These are phyloP conservation scores for Hippocampus kuda DNA, from an alignment of 2,797 vertebrate genomes.

Conservation along the genomic window DNA sequence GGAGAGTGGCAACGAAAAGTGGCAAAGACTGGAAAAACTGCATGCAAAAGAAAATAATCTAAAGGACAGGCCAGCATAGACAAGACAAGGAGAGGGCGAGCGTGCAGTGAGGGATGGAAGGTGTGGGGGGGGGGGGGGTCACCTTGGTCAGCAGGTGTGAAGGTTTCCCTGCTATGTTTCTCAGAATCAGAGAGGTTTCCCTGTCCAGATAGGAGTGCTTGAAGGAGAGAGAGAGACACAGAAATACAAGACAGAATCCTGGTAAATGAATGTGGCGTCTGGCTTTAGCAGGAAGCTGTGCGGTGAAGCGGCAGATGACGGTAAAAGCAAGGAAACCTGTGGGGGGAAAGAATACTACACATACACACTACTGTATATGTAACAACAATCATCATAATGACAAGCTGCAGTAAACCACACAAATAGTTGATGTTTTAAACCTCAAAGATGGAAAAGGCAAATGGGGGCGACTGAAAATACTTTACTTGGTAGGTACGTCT, in stretches of 20 bases:
- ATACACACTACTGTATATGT: neutral
- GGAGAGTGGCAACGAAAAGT: neutral
- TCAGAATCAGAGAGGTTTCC: slow-evolving; percentile 98
- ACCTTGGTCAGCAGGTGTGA: slow-evolving; percentile 99
- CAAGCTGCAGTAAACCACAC: neutral
- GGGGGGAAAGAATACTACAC: neutral
- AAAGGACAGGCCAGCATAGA: neutral
- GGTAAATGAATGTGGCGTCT: slow-evolving; percentile 27
- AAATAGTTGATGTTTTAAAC: neutral
- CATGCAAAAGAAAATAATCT: slow-evolving; percentile 8
- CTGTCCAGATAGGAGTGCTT: slow-evolving; percentile 99
- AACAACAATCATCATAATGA: neutral
- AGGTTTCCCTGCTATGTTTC: slow-evolving; percentile 98
- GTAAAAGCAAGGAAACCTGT: neutral
- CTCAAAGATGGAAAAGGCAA: neutral
- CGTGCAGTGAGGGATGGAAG: slow-evolving; percentile 3
- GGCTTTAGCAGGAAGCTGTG: slow-evolving; percentile 53
- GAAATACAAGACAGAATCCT: slow-evolving; percentile 40
- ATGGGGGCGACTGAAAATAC: neutral
- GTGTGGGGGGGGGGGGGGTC: slow-evolving; percentile 58
- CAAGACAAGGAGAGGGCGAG: neutral
- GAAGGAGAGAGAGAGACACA: slow-evolving; percentile 46
- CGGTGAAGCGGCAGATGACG: slow-evolving; percentile 33
- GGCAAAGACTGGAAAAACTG: neutral
- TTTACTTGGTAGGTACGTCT: too few species aligned